phyloP scores from a whole-genome alignment of 2,113 vertebrate genomes.

The Nyctereutes procyonoides region DNA sequence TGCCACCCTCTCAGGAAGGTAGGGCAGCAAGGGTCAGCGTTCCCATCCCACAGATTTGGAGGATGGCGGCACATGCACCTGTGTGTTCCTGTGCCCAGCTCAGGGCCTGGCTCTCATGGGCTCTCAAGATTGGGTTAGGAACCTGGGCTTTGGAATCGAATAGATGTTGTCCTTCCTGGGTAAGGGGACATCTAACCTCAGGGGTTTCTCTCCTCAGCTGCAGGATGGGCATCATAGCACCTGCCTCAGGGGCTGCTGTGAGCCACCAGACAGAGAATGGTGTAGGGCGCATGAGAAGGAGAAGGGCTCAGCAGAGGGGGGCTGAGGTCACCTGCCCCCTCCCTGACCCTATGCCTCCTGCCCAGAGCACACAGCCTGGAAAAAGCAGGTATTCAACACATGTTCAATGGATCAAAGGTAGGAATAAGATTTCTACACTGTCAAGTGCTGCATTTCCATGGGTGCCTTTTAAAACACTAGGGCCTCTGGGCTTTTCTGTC shows the following conservation, averaged over 20 bases:
- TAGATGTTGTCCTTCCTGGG: neutral
- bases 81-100: fast-evolving
- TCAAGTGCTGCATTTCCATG: no score
- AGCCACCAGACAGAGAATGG: neutral
- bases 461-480: no score
- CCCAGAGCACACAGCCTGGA: neutral
- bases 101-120: neutral
- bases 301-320: neutral
- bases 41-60: neutral
- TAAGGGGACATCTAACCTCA: neutral
- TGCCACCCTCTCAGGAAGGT: neutral
- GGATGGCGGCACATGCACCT: neutral
- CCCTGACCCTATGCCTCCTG: fast-evolving
- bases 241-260: neutral
- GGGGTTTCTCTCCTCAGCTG: neutral
- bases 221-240: neutral
- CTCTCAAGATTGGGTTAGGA: neutral
- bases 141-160: neutral
- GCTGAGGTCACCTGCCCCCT: neutral
- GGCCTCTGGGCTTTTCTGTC: neutral
- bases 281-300: neutral
- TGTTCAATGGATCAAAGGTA: fast-evolving
- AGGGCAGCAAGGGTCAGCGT: neutral
- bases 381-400: neutral
- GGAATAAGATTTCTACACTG: neutral